Evolutionary conservation across 2,113 vertebrate species (phyloP), one percentile per base, ranked within the genome.

Genomic region (Anas platyrhynchos): DNA sequence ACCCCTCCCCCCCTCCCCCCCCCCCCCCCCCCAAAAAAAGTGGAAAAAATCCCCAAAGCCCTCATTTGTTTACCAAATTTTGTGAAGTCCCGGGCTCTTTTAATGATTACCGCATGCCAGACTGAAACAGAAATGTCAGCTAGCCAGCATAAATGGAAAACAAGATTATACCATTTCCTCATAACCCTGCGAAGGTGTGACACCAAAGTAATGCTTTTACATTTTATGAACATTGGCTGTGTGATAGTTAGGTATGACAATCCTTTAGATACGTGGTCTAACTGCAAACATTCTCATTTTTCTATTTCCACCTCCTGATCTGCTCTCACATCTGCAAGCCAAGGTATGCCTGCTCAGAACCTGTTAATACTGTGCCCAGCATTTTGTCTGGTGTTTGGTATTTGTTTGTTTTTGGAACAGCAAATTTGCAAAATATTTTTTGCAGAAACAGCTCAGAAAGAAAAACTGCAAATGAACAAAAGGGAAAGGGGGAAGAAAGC

Each of bases 121-220:
- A 63, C 25, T 74, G 44, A 86, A 50, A 81, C 6, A 93, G 41
- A 88, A 91, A 80, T 77, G 73, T 85, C 91, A 95, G 25, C 41
- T 86, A 92, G 63, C 43, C 56, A 88, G 73, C 46, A 86, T 38
- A 94, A 94, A 93, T 38, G 62, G 71, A 94, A 91, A 96, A 92
- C 11, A 77, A 79, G 58, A 90, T 74, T 90, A 89, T 27, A 50
- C 11, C 58, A 27, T 86, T 91, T 88, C 72, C 18, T 95, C 32
- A 66, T 48, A 75, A 10, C 15, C 34, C 16, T 84, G 76, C 63
- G 66, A 93, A 95, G 7, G 54, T 91, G 34, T 91, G 84, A 91
- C 31, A 62, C 43, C 68, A 34, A 36, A 86, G 36, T 72, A 92
- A 66, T 48, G 56, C 46, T 76, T 92, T 86, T 72, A 58, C 3